Evolutionary conservation across 2,888 invertebrate species (phyloP).

Genomic region (Parelbella ahira): DNA sequence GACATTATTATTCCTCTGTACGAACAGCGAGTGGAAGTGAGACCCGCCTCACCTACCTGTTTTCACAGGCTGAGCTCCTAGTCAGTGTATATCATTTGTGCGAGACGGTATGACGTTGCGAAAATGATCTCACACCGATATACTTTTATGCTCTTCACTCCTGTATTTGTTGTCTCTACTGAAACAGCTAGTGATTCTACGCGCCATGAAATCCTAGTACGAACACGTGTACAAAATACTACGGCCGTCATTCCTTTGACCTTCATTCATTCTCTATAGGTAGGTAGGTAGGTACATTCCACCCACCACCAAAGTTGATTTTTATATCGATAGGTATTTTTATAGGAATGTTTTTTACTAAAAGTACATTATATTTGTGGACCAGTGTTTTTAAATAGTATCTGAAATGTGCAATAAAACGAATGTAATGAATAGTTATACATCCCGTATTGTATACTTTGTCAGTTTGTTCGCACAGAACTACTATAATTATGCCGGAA

Average conservation of each 20-base stretch:
- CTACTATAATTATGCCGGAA: constrained; percentile 30
- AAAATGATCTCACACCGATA: constrained; percentile 3
- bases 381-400: too few relatives aligned
- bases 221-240: constrained; percentile 39
- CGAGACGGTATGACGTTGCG: constrained; percentile 16
- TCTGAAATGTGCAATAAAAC: too few relatives aligned
- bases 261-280: constrained; percentile 41
- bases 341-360: too few relatives aligned
- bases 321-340: too few relatives aligned
- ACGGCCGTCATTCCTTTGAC: constrained; percentile 54
- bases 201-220: constrained; percentile 52
- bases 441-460: neutral
- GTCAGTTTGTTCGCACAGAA: constrained; percentile 3
- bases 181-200: neutral
- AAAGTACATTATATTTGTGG: too few relatives aligned
- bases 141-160: too few relatives aligned
- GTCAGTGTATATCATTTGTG: constrained; percentile 16
- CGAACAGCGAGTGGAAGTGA: too few relatives aligned
- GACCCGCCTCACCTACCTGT: too few relatives aligned
- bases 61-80: constrained; percentile 6
- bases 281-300: too few relatives aligned
- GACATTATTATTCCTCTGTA: constrained; percentile 1
- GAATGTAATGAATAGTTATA: too few relatives aligned
- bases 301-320: too few relatives aligned
- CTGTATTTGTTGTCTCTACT: neutral